These are phyloP conservation scores for Spilogale gracilis DNA, from an alignment of 2,113 vertebrate species.

Conservation along the genomic window DNA sequence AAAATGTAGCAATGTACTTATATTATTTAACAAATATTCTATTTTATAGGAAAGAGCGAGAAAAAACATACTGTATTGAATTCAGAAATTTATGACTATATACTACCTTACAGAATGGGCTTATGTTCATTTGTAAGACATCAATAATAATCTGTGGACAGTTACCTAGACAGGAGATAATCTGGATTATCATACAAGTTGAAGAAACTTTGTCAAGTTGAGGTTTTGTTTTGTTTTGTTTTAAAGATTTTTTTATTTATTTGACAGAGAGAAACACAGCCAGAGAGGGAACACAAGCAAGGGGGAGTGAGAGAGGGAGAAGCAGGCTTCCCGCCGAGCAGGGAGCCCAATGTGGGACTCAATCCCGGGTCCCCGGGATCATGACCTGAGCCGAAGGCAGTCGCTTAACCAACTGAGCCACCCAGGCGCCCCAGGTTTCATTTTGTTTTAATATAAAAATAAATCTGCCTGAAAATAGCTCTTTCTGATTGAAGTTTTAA, in stretches of 20 bases:
- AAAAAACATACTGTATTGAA: not conserved
- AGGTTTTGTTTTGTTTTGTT: not conserved
- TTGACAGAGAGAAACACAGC: too few species aligned
- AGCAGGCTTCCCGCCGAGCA: too few species aligned
- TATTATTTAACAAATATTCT: constrained; percentile 3
- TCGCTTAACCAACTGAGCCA: too few species aligned
- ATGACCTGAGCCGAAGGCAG: too few species aligned
- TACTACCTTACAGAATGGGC: not conserved
- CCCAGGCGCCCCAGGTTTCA: too few species aligned
- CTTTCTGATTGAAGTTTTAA: constrained; percentile 42
- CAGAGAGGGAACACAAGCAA: too few species aligned
- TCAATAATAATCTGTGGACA: not conserved
- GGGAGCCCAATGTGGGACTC: too few species aligned
- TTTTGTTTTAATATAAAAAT: constrained; percentile 21
- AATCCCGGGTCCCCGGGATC: too few species aligned
- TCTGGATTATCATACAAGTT: constrained; percentile 26
- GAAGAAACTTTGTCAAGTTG: constrained; percentile 37
- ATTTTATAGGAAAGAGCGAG: not conserved
- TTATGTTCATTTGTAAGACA: not conserved
- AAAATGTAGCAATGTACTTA: not conserved
- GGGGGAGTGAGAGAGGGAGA: too few species aligned
- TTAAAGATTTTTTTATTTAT: not conserved
- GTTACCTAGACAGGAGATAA: not conserved
- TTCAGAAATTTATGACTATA: not conserved
- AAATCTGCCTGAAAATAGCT: not conserved